phyloP scores from a whole-genome alignment of 2,113 vertebrate species.

The Pituophis catenifer region DNA sequence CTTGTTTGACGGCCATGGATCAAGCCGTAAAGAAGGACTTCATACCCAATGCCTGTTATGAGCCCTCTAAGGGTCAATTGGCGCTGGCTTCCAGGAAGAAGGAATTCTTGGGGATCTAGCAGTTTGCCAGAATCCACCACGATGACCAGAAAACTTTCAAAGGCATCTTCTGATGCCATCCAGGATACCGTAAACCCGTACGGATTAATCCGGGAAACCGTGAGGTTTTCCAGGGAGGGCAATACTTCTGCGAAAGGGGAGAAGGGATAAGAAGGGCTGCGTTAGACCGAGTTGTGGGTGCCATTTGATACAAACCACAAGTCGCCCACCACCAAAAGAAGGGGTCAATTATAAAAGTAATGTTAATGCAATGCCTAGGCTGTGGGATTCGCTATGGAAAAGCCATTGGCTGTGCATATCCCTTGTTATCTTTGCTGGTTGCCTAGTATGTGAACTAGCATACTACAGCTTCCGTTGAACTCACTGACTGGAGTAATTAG shows the following conservation, averaged over 20 bases:
- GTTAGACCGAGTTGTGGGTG: constrained; percentile 33
- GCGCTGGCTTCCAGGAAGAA: constrained; percentile 74
- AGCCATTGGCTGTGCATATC: background rate
- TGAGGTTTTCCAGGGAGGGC: constrained; percentile 94
- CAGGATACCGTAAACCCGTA: constrained; percentile 82
- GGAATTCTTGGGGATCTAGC: constrained; percentile 88
- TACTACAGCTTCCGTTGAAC: background rate
- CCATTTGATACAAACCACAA: constrained; percentile 34
- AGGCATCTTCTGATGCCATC: constrained; percentile 81
- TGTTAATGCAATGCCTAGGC: too few species aligned
- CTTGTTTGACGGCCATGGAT: constrained; percentile 86
- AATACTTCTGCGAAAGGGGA: constrained; percentile 83
- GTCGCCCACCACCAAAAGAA: background rate
- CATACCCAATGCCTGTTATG: constrained; percentile 82
- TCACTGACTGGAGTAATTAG: background rate
- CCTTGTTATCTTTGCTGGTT: background rate
- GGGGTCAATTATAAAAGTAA: background rate
- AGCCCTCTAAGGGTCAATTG: constrained; percentile 79
- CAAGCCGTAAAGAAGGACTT: constrained; percentile 84
- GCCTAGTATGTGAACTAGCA: background rate
- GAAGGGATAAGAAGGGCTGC: constrained; percentile 62
- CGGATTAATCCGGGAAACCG: constrained; percentile 86
- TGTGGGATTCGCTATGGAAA: background rate
- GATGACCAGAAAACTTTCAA: constrained; percentile 87
- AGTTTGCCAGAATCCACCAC: constrained; percentile 94